Evolutionary conservation across 2,888 invertebrate species (phyloP).

Genomic region (Agonopterix arenella): DNA sequence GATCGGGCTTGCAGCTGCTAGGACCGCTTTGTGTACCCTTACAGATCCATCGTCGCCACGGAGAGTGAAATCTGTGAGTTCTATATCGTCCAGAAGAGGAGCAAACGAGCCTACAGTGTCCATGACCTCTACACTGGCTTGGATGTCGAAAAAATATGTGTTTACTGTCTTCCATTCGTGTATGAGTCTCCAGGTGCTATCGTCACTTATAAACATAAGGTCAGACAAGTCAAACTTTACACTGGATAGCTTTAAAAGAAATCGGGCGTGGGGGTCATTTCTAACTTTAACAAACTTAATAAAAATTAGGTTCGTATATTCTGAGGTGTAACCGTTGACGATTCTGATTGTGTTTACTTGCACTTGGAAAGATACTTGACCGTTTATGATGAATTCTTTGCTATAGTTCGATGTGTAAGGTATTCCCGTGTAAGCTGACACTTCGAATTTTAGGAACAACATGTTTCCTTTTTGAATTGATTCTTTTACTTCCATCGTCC

Average conservation of each 20-base stretch:
- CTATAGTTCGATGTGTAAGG: neutral
- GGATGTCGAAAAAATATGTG: conserved; percentile 1
- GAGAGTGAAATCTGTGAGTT: neutral
- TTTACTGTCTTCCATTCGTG: conserved; percentile 1
- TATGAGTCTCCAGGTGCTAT: conserved; percentile 1
- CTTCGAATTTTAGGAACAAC: too few relatives aligned
- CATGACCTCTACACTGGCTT: neutral
- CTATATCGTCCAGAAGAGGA: neutral
- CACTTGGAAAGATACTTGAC: neutral
- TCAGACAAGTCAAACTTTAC: neutral
- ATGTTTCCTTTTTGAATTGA: too few relatives aligned
- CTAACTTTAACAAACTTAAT: neutral
- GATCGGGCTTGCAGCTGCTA: conserved; percentile 1
- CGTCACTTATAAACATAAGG: neutral
- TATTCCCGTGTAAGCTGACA: too few relatives aligned
- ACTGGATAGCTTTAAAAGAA: neutral
- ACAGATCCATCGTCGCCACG: conserved; percentile 1
- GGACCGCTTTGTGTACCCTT: neutral
- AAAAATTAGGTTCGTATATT: neutral
- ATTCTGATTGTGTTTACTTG: conserved; percentile 1
- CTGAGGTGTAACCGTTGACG: conserved; percentile 1
- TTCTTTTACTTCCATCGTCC: too few relatives aligned
- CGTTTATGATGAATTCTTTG: neutral
- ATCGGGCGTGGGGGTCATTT: neutral
- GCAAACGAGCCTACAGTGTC: neutral